These are phyloP conservation scores for Doris montereyensis DNA, from an alignment of 2,888 invertebrate genomes.

Conservation along the genomic window DNA sequence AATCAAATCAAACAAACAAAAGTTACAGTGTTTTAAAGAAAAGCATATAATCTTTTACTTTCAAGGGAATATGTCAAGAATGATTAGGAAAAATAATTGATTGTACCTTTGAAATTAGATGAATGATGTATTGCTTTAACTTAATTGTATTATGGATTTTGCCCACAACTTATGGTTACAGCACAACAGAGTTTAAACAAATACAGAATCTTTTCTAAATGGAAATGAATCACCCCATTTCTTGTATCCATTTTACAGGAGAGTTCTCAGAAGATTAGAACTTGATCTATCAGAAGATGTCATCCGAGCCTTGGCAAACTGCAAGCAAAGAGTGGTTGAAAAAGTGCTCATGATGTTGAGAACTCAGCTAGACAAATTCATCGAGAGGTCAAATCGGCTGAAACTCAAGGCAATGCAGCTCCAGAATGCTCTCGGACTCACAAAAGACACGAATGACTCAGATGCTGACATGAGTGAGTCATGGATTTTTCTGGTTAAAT, in stretches of 20 bases:
- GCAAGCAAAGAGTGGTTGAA: conserved; percentile 59
- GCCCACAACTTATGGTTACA: no score
- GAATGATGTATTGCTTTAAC: no score
- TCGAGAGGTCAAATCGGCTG: conserved; percentile 48
- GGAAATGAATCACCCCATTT: no score
- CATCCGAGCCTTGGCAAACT: conserved; percentile 54
- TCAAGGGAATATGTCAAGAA: no score
- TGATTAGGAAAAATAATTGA: no score
- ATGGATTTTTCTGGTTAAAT: no score
- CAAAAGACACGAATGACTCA: conserved; percentile 26
- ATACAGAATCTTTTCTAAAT: no score
- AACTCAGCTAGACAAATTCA: conserved; percentile 57
- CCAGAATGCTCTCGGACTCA: conserved; percentile 9
- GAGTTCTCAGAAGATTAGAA: conserved; percentile 54
- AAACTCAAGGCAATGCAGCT: conserved; percentile 32
- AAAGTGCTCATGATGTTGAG: conserved; percentile 60
- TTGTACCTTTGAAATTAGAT: no score
- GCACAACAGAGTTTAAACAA: not conserved
- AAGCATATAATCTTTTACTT: no score
- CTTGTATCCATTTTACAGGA: conserved; percentile 46
- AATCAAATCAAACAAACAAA: no score
- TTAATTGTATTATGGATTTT: no score
- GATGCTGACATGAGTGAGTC: not conserved
- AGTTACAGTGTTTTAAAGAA: no score
- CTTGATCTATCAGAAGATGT: conserved; percentile 63